phyloP scores from a whole-genome alignment of 2,797 vertebrate genomes.

The Euphonia xanthogaster region DNA sequence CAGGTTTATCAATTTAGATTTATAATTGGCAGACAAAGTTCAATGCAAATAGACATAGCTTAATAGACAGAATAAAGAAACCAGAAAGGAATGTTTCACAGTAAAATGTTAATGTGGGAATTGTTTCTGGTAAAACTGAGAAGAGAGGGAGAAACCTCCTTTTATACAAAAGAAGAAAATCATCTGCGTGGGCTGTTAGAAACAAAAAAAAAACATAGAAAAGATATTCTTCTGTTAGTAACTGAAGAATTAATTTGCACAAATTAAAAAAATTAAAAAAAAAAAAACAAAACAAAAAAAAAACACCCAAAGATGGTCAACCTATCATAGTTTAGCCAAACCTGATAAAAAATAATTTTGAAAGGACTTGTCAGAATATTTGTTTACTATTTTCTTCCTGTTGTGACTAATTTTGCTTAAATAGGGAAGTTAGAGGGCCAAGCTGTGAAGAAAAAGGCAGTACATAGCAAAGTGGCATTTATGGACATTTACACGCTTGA shows the following conservation, averaged over 20 bases:
- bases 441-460: neutral
- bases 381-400: neutral
- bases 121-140: neutral
- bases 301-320: neutral
- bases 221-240: neutral
- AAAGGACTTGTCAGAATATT: neutral
- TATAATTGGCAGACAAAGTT: constrained; percentile 42
- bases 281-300: neutral
- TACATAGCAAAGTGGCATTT: neutral
- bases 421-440: neutral
- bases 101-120: neutral
- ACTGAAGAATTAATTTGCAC: neutral
- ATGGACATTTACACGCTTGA: neutral
- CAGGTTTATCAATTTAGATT: constrained; percentile 38
- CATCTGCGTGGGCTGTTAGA: fast-evolving
- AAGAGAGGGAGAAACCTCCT: neutral
- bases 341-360: neutral
- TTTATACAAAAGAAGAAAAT: neutral
- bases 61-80: constrained; percentile 30
- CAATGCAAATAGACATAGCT: constrained; percentile 10
- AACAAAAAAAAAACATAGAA: neutral
- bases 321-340: neutral
- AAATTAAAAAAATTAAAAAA: neutral
- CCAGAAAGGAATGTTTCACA: neutral
- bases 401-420: neutral